Evolutionary conservation across 2,888 invertebrate genomes (phyloP).

Genomic region (Hemicrepidius hirtus): DNA sequence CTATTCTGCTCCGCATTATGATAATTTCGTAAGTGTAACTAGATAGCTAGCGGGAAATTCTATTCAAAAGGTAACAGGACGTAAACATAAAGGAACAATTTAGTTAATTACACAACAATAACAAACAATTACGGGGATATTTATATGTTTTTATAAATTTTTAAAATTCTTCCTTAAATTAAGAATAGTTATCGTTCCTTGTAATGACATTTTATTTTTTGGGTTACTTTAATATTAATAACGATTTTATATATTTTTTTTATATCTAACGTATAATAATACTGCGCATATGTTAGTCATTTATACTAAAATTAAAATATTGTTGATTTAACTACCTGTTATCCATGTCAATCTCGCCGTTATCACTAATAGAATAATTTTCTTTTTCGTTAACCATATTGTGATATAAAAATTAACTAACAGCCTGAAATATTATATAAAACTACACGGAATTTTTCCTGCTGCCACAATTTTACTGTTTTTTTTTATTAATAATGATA

Average conservation of each 20-base stretch:
- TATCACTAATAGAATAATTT: conserved; percentile 9
- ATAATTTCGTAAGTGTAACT: no score
- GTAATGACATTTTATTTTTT: neutral
- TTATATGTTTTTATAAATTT: no score
- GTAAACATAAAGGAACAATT: no score
- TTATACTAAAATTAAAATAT: no score
- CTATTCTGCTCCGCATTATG: no score
- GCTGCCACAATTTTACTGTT: neutral
- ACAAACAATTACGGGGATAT: no score
- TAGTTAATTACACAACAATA: no score
- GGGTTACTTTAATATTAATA: neutral
- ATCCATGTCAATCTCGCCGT: neutral
- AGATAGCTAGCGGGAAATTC: no score
- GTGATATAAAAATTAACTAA: neutral
- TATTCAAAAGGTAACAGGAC: no score
- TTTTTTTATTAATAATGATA: neutral
- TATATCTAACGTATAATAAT: neutral
- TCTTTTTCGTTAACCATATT: conserved; percentile 28
- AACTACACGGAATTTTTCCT: no score
- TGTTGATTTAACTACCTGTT: neutral
- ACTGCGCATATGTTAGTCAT: conserved; percentile 20
- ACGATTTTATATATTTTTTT: neutral
- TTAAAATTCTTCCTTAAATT: no score
- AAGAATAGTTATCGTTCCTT: neutral
- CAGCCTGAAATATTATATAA: neutral